These are phyloP conservation scores for Lophochroa leadbeateri DNA, from an alignment of 2,113 vertebrate genomes.

Conservation along the genomic window DNA sequence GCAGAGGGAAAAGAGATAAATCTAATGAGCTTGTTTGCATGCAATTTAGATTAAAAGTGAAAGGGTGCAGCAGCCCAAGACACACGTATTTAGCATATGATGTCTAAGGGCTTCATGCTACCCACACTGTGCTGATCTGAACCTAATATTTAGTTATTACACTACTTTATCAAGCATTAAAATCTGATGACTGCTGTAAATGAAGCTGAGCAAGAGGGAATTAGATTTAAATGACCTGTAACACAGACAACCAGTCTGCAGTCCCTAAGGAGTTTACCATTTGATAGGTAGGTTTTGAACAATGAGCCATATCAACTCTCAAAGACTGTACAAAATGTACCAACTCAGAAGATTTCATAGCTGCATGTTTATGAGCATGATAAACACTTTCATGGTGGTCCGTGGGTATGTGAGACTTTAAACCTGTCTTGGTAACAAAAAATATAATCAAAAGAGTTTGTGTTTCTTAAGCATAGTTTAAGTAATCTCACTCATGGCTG, in stretches of 20 bases:
- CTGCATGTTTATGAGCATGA: not conserved
- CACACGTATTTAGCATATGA: not conserved
- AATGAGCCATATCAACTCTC: not conserved
- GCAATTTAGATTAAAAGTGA: not conserved
- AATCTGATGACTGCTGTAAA: not conserved
- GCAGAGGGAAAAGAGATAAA: not conserved
- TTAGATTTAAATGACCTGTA: not conserved
- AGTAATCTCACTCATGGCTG: not conserved
- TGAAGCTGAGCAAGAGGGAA: not conserved
- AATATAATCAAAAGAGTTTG: not conserved
- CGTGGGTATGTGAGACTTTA: not conserved
- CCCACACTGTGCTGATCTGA: not conserved
- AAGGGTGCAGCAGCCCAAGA: not conserved
- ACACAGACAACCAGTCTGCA: not conserved
- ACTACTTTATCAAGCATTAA: not conserved
- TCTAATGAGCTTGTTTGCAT: not conserved
- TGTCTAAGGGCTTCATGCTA: not conserved
- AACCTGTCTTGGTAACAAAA: not conserved
- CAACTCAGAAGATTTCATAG: not conserved
- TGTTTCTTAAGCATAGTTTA: not conserved
- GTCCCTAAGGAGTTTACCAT: not conserved
- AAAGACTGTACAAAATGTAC: not conserved
- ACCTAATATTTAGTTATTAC: not conserved
- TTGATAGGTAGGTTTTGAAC: not conserved
- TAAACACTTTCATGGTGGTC: not conserved